Evolutionary conservation across 2,888 invertebrate genomes (phyloP).

Genomic region (Barypeithes pellucidus): DNA sequence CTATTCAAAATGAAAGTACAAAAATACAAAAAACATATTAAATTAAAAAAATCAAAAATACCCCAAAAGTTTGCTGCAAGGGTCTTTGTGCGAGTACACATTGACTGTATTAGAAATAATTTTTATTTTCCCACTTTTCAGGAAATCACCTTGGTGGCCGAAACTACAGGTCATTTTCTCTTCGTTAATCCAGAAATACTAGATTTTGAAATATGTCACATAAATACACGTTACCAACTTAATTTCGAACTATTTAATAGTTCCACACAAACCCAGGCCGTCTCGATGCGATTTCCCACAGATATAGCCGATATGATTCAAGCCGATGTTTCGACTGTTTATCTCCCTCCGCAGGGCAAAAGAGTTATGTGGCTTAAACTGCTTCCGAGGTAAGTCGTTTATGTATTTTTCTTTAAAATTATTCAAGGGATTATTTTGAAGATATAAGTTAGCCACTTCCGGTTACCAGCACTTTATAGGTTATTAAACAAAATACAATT

Average conservation of each 20-base stretch:
- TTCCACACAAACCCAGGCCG: slow-evolving; percentile 54
- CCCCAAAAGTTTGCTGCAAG: too few species aligned
- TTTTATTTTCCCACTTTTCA: slow-evolving; percentile 47
- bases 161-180: slow-evolving; percentile 58
- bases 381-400: slow-evolving; percentile 53
- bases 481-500: too few species aligned
- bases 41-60: too few species aligned
- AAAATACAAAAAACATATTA: too few species aligned
- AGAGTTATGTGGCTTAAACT: slow-evolving; percentile 57
- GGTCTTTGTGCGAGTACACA: too few species aligned
- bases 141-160: slow-evolving; percentile 55
- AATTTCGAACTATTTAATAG: slow-evolving; percentile 55
- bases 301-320: slow-evolving; percentile 52
- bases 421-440: too few species aligned
- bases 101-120: too few species aligned
- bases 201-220: slow-evolving; percentile 58
- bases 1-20: too few species aligned
- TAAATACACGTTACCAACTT: slow-evolving; percentile 57
- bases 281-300: slow-evolving; percentile 56
- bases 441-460: too few species aligned
- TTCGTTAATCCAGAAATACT: slow-evolving; percentile 52
- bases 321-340: slow-evolving; percentile 51
- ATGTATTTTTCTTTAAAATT: too few species aligned
- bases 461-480: too few species aligned
- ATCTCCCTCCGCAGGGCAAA: slow-evolving; percentile 50